Base-by-base conservation (phyloP, 2,113 vertebrate species). In the Ictalurus furcatus region DNA sequence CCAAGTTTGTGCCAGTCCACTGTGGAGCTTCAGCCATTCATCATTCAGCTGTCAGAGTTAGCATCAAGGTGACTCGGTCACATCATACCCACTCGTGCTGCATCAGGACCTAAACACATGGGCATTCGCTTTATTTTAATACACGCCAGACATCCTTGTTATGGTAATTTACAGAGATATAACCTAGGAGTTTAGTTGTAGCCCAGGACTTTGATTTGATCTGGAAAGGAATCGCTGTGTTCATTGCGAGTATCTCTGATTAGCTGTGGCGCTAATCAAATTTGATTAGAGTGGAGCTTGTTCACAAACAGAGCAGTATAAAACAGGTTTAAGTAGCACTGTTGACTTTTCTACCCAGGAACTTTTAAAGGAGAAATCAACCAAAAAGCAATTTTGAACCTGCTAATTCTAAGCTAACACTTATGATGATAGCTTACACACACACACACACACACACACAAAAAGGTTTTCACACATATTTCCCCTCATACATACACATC, bases 51-150 rank as follows among this genome's bases (percentile, higher is more conserved):
- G 84, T 85, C 88, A 71, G 88, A 67, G 59, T 40, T 40, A 65
- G 37, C 3, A 52, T 69, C 44, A 86, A 89, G 88, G 88, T 89
- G 88, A 89, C 87, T 88, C 74, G 13, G 19, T 83, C 79, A n/a
- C 14, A 11, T 73, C 30, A 67, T 59, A 30, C 44, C 48, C 34
- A 28, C 48, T 34, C 44, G 1, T 4, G 9, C 59, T 87, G 9
- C 59, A 21, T 65, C 61, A 87, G 59, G 86, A 65, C 78, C 21
- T 11, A 37, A 37, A 81, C 59, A 54, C 48, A 8, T 30, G 58
- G 54, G 16, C 6, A 34, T 59, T 37, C 1, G 25, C 25, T 67
- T 8, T n/a, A 19, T 84, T 61, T 61, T 37, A 84, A 80, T n/a
- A 56, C 52, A 56, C 61, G 30, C 23, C 84, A 85, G 84, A 69